phyloP scores from a whole-genome alignment of 2,797 vertebrate genomes.

The Chiropotes sagulatus region DNA sequence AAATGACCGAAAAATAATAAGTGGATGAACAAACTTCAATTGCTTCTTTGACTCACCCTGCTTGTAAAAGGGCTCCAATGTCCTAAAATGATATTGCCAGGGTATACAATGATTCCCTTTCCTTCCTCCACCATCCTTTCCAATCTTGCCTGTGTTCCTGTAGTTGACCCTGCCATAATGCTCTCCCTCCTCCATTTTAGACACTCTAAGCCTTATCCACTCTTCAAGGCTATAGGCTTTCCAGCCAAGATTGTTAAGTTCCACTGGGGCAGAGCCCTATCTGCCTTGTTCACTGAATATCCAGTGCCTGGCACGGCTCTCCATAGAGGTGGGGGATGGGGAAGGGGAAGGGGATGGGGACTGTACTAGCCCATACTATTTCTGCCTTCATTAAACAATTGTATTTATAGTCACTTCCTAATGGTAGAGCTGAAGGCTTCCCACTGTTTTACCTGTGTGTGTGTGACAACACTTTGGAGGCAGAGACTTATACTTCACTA shows the following conservation, averaged over 20 bases:
- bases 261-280: neutral
- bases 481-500: neutral
- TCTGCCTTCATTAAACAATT: neutral
- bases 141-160: neutral
- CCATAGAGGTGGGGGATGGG: neutral
- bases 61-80: neutral
- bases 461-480: neutral
- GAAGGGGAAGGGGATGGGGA: accelerated
- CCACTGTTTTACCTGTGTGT: neutral
- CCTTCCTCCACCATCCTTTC: neutral
- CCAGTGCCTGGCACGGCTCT: neutral
- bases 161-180: neutral
- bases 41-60: neutral
- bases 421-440: neutral
- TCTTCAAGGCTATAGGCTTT: neutral
- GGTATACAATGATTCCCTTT: neutral
- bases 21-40: neutral
- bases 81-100: neutral
- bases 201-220: neutral
- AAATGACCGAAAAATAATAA: neutral
- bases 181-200: neutral
- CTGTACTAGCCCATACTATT: neutral
- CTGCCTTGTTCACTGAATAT: neutral
- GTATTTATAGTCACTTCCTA: neutral
- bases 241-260: neutral